A percentile compares a stretch with the other conserved stretches of the same genome.
Evolutionary conservation across 2,888 invertebrate species (phyloP).

Genomic region (Polyommatus iphigenia): DNA sequence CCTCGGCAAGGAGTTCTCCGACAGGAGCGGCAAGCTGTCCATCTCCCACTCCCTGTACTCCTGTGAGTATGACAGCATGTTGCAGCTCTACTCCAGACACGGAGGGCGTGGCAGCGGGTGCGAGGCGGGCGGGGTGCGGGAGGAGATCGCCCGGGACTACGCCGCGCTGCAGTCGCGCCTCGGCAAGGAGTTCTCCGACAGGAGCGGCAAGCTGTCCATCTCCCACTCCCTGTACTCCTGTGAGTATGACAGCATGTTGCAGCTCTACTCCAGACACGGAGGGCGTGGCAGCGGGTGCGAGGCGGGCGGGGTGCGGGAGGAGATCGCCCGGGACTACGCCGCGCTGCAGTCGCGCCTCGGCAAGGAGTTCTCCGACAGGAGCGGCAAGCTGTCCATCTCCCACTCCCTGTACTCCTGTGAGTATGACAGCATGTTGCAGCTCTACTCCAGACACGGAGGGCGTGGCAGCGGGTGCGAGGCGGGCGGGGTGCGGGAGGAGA

Average conservation of each 20-base stretch:
- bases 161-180: constrained; percentile 85
- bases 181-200: constrained; percentile 87
- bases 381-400: constrained; percentile 55
- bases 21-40: constrained; percentile 76
- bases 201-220: constrained; percentile 67
- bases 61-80: constrained; percentile 45
- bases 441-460: constrained; percentile 66
- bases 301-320: constrained; percentile 78
- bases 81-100: constrained; percentile 63
- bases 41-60: constrained; percentile 40
- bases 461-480: constrained; percentile 71
- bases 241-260: constrained; percentile 39
- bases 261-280: constrained; percentile 65
- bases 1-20: constrained; percentile 87
- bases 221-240: constrained; percentile 45
- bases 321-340: constrained; percentile 86
- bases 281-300: constrained; percentile 72
- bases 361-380: constrained; percentile 86
- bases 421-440: background rate
- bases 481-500: constrained; percentile 82
- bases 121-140: constrained; percentile 73
- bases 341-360: constrained; percentile 86
- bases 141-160: constrained; percentile 87
- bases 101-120: constrained; percentile 71
- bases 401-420: constrained; percentile 47